Evolutionary conservation across 1,140 invertebrate species (phyloP).

Genomic region (Dendroctonus ponderosae): DNA sequence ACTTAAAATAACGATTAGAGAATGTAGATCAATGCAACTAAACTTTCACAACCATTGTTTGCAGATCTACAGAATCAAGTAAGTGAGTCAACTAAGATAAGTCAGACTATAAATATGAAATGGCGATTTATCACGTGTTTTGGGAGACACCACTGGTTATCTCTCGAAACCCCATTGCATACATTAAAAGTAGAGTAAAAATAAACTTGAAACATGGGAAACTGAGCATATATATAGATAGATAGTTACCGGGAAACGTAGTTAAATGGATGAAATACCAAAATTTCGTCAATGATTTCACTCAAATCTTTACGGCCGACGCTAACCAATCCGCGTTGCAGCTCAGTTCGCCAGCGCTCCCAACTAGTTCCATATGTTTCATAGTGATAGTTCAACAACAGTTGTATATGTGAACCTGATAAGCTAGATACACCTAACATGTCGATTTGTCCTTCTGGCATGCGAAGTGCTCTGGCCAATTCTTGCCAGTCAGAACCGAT

Average conservation of each 20-base stretch:
- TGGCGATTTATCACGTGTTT: no score
- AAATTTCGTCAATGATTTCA: conserved; percentile 30
- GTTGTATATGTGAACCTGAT: conserved; percentile 2
- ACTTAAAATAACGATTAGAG: neutral
- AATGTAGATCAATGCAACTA: no score
- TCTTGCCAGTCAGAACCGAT: conserved; percentile 37
- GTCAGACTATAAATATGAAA: no score
- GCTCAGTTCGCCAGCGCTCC: conserved; percentile 7
- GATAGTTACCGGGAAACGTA: neutral
- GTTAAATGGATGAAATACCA: conserved; percentile 14
- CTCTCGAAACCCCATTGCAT: no score
- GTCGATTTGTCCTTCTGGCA: conserved; percentile 37
- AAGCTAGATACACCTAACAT: conserved; percentile 11
- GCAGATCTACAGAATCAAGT: no score
- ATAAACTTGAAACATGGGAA: neutral
- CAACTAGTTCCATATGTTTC: conserved; percentile 21
- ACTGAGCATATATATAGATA: no score
- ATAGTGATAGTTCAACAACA: conserved; percentile 22
- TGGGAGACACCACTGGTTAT: no score
- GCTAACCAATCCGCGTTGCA: conserved; percentile 19
- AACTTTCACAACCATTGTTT: no score
- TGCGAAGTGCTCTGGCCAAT: conserved; percentile 29
- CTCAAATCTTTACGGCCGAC: conserved; percentile 35
- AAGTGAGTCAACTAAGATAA: no score
- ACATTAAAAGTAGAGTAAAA: neutral